Evolutionary conservation across 2,113 vertebrate species (phyloP).

Genomic region (Microcebus griseorufus): DNA sequence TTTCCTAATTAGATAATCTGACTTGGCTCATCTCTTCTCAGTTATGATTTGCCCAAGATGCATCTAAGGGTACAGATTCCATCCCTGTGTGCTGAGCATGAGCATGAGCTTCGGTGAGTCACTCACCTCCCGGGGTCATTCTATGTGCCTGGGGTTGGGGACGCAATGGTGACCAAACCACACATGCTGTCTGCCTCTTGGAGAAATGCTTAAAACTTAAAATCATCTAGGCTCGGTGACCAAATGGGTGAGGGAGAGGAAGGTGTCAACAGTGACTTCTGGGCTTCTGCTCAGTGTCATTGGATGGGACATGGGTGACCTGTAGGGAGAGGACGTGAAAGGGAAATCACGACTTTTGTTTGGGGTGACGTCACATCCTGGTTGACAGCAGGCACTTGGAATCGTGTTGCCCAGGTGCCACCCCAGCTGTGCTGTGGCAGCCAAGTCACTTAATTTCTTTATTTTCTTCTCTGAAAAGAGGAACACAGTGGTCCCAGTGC

Average conservation of each 20-base stretch:
- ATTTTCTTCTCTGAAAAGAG: background rate
- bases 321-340: background rate
- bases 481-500: background rate
- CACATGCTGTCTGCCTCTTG: background rate
- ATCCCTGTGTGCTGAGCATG: background rate
- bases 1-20: background rate
- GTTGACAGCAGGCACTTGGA: background rate
- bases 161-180: background rate
- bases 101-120: background rate
- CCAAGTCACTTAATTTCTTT: background rate
- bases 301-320: background rate
- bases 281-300: background rate
- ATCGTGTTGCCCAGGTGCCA: fast-evolving
- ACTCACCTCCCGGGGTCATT: background rate
- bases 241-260: background rate
- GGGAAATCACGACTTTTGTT: background rate
- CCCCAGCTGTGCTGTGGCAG: background rate
- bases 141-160: background rate
- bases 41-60: background rate
- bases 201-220: background rate
- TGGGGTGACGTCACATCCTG: background rate
- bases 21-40: background rate
- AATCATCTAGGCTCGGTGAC: background rate
- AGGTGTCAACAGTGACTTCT: background rate
- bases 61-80: too few species aligned